Evolutionary conservation across 2,113 vertebrate genomes (phyloP), one percentile per base, ranked within the genome.

Genomic region (Emydura subglobosa): DNA sequence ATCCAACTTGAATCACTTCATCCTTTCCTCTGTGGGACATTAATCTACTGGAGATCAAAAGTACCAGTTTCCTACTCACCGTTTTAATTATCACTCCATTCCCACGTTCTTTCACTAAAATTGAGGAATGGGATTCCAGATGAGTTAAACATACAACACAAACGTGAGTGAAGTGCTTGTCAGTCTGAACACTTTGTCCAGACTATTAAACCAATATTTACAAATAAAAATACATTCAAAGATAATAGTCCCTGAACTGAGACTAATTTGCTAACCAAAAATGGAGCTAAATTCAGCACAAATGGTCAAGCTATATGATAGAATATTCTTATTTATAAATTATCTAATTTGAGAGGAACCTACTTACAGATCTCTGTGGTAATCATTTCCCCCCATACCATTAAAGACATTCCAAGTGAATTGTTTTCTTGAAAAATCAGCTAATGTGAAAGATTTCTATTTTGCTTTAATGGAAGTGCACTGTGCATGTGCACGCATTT

Each of bases 1-100:
- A 47, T 47, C 25, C 24, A 29, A 29, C 1, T 7, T 1, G 9
- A 9, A 0, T 0, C 2, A 16, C 21, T 61, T 3, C 39, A 0
- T 1, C 51, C 4, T 65, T 5, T 12, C 57, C 21, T 1, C 0
- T 0, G 17, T 1, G 10, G 13, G 34, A 2, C 1, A 21, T 42
- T 1, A 6, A 0, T 14, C 51, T 1, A 31, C 0, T 0, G 0
- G 25, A 3, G 42, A 2, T 2, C 50, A 14, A 0, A 7, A 12
- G 27, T 1, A 1, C 19, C 8, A 0, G 0, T 7, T 47, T 49
- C 8, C 72, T 72, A 39, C 19, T 0, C 0, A 7, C 14, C 2
- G 10, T 76, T 34, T 47, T 0, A 21, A 55, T 10, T 13, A 16
- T 61, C 17, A 0, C 4, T 47, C 49, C 2, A 0, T 17, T 78